Evolutionary conservation across 2,113 vertebrate species (phyloP).

Genomic region (Maccullochella peelii): DNA sequence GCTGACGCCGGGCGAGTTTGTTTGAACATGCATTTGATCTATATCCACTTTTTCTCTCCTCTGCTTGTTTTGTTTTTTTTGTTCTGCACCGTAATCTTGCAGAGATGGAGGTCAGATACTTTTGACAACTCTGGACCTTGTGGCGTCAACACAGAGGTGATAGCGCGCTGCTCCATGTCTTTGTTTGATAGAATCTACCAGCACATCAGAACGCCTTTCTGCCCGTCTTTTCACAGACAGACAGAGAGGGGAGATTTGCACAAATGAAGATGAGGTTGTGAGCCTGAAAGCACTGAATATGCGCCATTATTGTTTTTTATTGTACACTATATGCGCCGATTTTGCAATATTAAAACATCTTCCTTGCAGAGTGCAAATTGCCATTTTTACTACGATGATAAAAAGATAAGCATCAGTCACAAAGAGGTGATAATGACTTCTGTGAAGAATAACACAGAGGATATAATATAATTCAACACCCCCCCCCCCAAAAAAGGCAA

Average conservation of each 20-base stretch:
- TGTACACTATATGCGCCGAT: slow-evolving; percentile 15
- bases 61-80: slow-evolving; percentile 23
- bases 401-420: slow-evolving; percentile 66
- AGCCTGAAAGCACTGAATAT: slow-evolving; percentile 33
- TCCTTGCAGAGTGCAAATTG: slow-evolving; percentile 28
- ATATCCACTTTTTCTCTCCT: slow-evolving; percentile 67
- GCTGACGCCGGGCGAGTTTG: slow-evolving; percentile 61
- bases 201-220: slow-evolving; percentile 69
- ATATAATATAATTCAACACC: slow-evolving; percentile 66
- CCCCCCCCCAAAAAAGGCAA: slow-evolving; percentile 19
- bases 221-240: slow-evolving; percentile 24
- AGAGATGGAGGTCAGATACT: slow-evolving; percentile 83
- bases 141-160: slow-evolving; percentile 84
- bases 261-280: slow-evolving; percentile 43
- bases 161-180: slow-evolving; percentile 69
- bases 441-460: slow-evolving; percentile 60
- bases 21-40: slow-evolving; percentile 80
- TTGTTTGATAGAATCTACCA: slow-evolving; percentile 77
- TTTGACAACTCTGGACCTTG: slow-evolving; percentile 84
- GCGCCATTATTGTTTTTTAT: slow-evolving; percentile 31
- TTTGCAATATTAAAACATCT: slow-evolving; percentile 46
- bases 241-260: slow-evolving; percentile 38
- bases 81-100: slow-evolving; percentile 63
- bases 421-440: slow-evolving; percentile 64
- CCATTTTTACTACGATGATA: slow-evolving; percentile 54